These are phyloP conservation scores for Strigamia crassipes DNA, from an alignment of 2,888 invertebrate species.

Conservation along the genomic window DNA sequence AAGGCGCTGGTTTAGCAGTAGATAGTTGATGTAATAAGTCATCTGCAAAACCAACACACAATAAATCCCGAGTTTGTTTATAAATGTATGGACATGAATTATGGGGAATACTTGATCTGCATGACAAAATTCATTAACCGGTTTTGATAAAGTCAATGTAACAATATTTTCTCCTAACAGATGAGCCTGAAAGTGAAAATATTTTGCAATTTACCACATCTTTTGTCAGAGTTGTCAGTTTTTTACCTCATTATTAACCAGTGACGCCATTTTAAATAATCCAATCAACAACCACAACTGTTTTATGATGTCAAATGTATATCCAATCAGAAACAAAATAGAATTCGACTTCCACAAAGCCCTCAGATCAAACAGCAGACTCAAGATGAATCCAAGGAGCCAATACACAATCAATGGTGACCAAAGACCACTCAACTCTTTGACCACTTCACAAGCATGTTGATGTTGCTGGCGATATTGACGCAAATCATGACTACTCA, in stretches of 20 bases:
- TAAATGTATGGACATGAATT: no score
- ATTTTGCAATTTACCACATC: neutral
- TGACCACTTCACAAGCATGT: neutral
- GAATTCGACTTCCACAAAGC: neutral
- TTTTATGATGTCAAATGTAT: neutral
- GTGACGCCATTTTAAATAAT: neutral
- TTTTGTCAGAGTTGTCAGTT: neutral
- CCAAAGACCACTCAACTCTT: neutral
- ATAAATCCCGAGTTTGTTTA: no score
- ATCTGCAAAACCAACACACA: neutral
- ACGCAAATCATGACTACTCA: neutral
- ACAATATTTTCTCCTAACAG: neutral
- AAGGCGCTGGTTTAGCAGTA: neutral
- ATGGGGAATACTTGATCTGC: neutral
- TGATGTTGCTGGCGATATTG: neutral
- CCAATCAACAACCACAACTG: neutral
- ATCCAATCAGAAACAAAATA: neutral
- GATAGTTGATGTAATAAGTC: neutral
- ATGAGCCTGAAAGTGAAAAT: neutral
- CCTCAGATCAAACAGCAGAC: neutral
- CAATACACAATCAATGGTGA: neutral
- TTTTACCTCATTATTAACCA: neutral
- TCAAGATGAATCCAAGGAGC: neutral
- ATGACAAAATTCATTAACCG: neutral
- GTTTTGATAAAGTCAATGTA: neutral